Percentiles rank a stretch among this genome's conserved stretches.
Evolutionary conservation across 2,113 vertebrate genomes (phyloP).

Genomic region (Salvelinus sp.): DNA sequence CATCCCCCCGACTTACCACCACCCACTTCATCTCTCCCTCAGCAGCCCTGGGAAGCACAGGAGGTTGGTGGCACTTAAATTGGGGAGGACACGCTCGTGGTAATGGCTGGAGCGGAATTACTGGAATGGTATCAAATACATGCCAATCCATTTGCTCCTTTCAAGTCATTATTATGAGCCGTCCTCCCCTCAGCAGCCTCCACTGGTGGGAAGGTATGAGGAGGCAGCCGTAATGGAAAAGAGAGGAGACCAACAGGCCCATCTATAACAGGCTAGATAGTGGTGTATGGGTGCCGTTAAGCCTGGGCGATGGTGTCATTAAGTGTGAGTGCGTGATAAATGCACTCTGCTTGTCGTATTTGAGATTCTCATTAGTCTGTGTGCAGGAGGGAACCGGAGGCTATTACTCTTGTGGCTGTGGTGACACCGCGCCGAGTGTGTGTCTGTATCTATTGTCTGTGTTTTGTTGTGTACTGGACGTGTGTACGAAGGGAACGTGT

Average conservation of each 20-base stretch:
- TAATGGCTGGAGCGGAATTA: no score
- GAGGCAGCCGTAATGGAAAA: constrained; percentile 34
- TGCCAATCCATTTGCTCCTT: no score
- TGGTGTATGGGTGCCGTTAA: constrained; percentile 47
- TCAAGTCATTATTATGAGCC: no score
- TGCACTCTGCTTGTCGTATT: constrained; percentile 73
- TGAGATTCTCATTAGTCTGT: constrained; percentile 78
- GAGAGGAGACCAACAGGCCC: constrained; percentile 36
- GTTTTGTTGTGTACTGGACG: not conserved
- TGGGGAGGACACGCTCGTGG: no score
- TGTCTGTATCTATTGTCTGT: not conserved
- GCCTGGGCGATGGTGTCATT: constrained; percentile 61
- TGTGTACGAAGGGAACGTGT: not conserved
- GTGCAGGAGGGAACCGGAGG: constrained; percentile 64
- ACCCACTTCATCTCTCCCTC: constrained; percentile 11
- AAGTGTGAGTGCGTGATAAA: constrained; percentile 72
- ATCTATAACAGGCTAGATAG: constrained; percentile 48
- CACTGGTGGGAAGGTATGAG: constrained; percentile 18
- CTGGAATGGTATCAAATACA: no score
- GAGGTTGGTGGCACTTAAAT: no score
- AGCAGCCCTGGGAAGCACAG: no score
- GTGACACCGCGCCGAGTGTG: constrained; percentile 50
- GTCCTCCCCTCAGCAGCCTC: no score
- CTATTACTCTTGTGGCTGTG: constrained; percentile 68
- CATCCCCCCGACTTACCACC: not conserved